Evolutionary conservation across 2,113 vertebrate genomes (phyloP), one percentile per base, ranked within the genome.

Genomic region (Lichenostomus cassidix): DNA sequence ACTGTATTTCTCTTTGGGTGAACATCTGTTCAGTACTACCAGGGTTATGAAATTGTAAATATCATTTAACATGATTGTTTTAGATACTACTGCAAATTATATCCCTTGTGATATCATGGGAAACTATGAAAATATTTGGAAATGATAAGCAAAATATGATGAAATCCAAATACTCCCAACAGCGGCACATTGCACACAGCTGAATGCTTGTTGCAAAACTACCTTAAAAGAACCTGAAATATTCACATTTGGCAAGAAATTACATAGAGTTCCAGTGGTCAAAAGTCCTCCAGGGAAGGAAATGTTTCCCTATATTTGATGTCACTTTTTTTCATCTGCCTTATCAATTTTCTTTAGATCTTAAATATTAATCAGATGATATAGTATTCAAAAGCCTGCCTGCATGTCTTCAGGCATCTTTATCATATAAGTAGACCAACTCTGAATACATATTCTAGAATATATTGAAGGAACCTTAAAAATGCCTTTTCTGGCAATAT

Each of bases 311-410:
- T 95, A 11, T 56, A 94, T 91, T 89, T 91, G 22, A 73, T 83
- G 89, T 81, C 35, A 74, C 16, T 8, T 92, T 95, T 89, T 76
- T 87, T 69, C 50, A 83, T 20, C 65, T 55, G 10, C 23, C 24
- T 93, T 87, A 87, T 74, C 53, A 62, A 70, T 92, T 95, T 94
- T 83, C 46, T 89, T 92, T 56, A 49, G 42, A 84, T 84, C 65
- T 93, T 93, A 89, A 93, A 93, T 95, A 91, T 93, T 95, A 90
- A 95, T 87, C 62, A 84, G 76, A 49, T 92, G 39, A 73, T 82
- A 76, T 24, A 60, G 53, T 89, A 88, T 96, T 95, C 65, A 90
- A 73, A 91, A 82, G 16, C 23, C 56, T 79, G n/a, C 23, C 33
- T 94, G 33, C 20, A 44, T 93, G 31, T 84, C 92, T 95, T 92